These are phyloP conservation scores for Drosophila asahinai DNA, from an alignment of 1,140 invertebrate species.

Conservation along the genomic window DNA sequence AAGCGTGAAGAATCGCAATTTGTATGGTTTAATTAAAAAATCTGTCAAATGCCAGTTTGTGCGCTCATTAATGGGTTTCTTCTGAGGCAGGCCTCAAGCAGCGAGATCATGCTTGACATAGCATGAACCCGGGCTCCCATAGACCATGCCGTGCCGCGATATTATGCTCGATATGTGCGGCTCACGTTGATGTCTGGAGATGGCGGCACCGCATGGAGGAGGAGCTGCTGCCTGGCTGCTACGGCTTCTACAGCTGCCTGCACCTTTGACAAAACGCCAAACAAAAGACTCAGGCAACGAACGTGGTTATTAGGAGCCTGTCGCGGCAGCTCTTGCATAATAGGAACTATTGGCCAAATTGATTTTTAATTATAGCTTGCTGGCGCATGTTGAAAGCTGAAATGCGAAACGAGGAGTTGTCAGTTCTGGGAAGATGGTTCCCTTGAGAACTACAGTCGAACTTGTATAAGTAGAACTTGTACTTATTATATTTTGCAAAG, in stretches of 20 bases:
- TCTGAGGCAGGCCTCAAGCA: conserved; percentile 56
- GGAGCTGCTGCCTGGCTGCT: conserved; percentile 18
- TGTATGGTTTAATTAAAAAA: conserved; percentile 84
- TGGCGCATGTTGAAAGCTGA: conserved; percentile 38
- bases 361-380: conserved; percentile 78
- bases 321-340: conserved; percentile 67
- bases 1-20: conserved; percentile 78
- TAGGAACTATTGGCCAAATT: conserved; percentile 71
- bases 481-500: no score
- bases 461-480: not conserved
- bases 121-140: conserved; percentile 69
- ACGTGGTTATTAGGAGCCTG: conserved; percentile 66
- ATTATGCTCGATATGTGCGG: conserved; percentile 72
- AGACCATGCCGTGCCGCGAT: conserved; percentile 52
- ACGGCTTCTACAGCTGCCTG: conserved; percentile 34
- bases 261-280: conserved; percentile 73
- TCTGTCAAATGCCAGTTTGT: conserved; percentile 80
- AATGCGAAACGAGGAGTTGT: conserved; percentile 43
- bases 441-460: conserved; percentile 2
- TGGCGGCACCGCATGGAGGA: conserved; percentile 30
- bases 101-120: conserved; percentile 82
- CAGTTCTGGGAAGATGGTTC: conserved; percentile 56
- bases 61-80: conserved; percentile 76
- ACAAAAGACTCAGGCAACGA: conserved; percentile 79
- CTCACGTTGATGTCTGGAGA: conserved; percentile 71